Evolutionary conservation across 2,888 invertebrate species (phyloP), one percentile per base, ranked within the genome.

Genomic region (Diachrysia chrysitis): DNA sequence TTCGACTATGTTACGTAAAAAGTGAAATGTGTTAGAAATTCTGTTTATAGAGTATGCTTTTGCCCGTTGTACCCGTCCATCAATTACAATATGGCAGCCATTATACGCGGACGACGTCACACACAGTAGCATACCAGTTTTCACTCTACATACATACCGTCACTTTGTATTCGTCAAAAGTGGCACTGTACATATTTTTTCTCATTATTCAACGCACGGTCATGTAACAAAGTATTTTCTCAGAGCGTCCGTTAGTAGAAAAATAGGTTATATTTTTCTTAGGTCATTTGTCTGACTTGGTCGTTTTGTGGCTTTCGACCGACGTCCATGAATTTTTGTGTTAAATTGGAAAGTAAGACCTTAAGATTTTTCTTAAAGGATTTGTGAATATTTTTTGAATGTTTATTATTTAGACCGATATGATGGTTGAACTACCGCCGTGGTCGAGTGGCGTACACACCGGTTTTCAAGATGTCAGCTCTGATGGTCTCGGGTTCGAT

Each of bases 281-380:
- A 55, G 62, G 53, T 62, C 58, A 68, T 76, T 70, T 73, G 37
- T 68, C 29, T 66, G 55, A 14, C 48, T 9, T 21, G 56, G 59
- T 58, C 55, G 48, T 56, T 62, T 67, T 54, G 35, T 35, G 32
- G 14, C 17, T 21, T 57, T 46, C 19, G n/a, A 55, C 19, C 51
- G 46, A 62, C 63, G n/a, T 42, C 10, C 56, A 53, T 56, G n/a
- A 54, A 65, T 75, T 53, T 62, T 46, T 58, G 53, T 3, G 1
- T 14, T 46, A 32, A 61, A 29, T 54, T 59, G 23, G 32, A 55
- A 59, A 35, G 10, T 10, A 35, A 14, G 21, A 10, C 32, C 17
- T n/a, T 14, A 64, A 58, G 19, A 35, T 19, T 58, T 23, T 23
- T 16, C 23, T 16, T 37, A 37, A 16, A 46, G 25, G 23, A 46